Percentiles rank a stretch among this genome's conserved stretches.
Evolutionary conservation across 2,797 vertebrate species (phyloP).

Genomic region (Cyprinodon diabolis): DNA sequence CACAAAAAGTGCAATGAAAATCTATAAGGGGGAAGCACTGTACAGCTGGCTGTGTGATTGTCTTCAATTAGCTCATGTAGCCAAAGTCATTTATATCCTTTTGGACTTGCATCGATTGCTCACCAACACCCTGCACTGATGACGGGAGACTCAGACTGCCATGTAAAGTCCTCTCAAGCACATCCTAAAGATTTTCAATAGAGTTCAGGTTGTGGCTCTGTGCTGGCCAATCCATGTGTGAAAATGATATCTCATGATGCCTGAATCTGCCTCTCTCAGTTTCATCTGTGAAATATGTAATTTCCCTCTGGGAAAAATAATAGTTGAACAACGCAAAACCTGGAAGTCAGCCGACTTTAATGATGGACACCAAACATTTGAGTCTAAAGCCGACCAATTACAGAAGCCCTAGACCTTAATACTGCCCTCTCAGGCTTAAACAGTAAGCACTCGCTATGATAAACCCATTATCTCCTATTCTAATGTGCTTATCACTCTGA

Average conservation of each 20-base stretch:
- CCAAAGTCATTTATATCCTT: not conserved
- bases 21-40: not conserved
- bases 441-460: not conserved
- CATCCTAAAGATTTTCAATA: constrained; percentile 8
- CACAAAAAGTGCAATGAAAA: not conserved
- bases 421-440: not conserved
- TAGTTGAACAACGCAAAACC: not conserved
- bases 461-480: not conserved
- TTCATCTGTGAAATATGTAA: not conserved
- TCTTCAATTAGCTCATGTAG: not conserved
- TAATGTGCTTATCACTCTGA: not conserved
- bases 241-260: constrained; percentile 5
- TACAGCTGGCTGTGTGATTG: not conserved
- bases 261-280: not conserved
- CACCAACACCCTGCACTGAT: not conserved
- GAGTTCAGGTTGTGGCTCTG: not conserved
- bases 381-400: not conserved
- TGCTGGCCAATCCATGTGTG: constrained; percentile 1
- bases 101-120: not conserved
- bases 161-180: constrained; percentile 1
- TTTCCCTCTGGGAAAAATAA: not conserved
- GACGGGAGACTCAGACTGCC: not conserved
- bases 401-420: not conserved
- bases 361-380: not conserved
- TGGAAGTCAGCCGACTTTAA: not conserved